phyloP scores from a whole-genome alignment of 1,140 invertebrate species.

The Bilobella aurantiaca region DNA sequence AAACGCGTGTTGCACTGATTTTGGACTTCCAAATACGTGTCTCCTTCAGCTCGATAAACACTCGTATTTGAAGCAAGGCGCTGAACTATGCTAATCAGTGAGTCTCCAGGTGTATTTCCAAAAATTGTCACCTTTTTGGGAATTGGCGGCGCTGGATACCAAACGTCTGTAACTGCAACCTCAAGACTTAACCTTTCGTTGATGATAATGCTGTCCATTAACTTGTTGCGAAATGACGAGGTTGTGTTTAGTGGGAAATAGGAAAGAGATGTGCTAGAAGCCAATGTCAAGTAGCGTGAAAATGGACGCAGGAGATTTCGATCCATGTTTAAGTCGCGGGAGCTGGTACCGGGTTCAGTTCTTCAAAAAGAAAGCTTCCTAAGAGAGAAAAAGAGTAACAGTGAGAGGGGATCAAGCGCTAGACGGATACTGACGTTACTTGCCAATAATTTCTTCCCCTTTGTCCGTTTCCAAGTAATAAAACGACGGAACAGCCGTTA shows the following conservation, averaged over 20 bases:
- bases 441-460: neutral
- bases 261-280: neutral
- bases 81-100: neutral
- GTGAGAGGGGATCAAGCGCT: neutral
- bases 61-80: neutral
- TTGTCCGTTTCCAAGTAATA: neutral
- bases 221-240: neutral
- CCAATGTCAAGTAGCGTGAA: neutral
- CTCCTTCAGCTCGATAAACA: neutral
- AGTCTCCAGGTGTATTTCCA: neutral
- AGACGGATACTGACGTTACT: neutral
- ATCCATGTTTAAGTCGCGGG: neutral
- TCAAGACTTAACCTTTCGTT: neutral
- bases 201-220: neutral
- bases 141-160: neutral
- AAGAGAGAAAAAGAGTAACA: neutral
- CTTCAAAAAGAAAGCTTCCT: neutral
- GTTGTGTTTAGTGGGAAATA: neutral
- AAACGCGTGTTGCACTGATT: no score
- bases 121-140: neutral
- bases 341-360: neutral
- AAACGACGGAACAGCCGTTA: neutral
- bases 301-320: no score
- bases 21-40: no score
- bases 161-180: neutral